Evolutionary conservation across 2,888 invertebrate species (phyloP).

Genomic region (Euclidia mi): DNA sequence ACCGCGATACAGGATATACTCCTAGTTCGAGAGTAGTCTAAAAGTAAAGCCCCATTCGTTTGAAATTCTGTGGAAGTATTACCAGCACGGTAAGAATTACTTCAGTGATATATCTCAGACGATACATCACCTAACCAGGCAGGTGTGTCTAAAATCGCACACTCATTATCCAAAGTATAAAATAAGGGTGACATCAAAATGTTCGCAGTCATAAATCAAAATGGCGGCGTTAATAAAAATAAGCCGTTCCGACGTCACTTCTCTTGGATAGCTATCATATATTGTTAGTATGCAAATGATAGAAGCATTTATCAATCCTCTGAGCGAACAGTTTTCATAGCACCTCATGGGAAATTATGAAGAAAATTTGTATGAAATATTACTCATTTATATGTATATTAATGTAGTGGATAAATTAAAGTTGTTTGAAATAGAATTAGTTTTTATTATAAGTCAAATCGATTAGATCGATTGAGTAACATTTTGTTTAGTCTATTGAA

Average conservation of each 20-base stretch:
- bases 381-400: not conserved
- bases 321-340: not conserved
- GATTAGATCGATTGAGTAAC: no score
- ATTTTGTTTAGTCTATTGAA: no score
- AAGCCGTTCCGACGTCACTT: conserved; percentile 28
- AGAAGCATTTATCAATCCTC: conserved; percentile 33
- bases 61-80: no score
- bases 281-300: conserved; percentile 54
- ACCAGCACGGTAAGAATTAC: no score
- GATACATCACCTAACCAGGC: conserved; percentile 21
- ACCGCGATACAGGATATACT: no score
- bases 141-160: conserved; percentile 45
- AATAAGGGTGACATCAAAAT: conserved; percentile 36
- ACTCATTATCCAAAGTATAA: conserved; percentile 36
- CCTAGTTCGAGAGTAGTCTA: no score
- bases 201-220: conserved; percentile 54
- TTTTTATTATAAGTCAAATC: no score
- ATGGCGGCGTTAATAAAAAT: conserved; percentile 56
- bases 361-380: no score
- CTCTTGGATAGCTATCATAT: conserved; percentile 19
- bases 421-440: no score
- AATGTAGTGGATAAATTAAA: no score
- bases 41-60: no score
- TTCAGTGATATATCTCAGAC: conserved; percentile 14
- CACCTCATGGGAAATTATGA: not conserved